Base-by-base conservation (phyloP, 2,888 invertebrate genomes). In the Galerucella calmariensis region DNA sequence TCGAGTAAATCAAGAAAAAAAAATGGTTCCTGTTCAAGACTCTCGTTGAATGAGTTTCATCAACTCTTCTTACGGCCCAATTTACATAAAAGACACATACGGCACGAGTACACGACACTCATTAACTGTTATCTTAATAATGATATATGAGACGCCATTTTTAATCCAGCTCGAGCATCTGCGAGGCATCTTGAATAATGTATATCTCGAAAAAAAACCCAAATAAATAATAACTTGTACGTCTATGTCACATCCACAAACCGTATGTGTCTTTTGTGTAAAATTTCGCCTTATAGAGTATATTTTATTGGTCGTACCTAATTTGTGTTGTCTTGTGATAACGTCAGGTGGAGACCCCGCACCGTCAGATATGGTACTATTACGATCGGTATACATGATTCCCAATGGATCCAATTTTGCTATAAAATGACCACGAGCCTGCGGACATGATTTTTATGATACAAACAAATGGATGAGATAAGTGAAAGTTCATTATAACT, bases 351-450 rank as follows among this genome's bases (percentile, higher is more conserved):
- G 90, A 75, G 88, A 87, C 80, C 90, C 90, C 82, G 88, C 89
- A 83, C 89, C 88, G 82, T 90, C 85, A 61, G 85, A 85, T 77
- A 87, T 84, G 71, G 86, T 87, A 56, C 85, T 86, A 27, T 81
- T 84, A 75, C 90, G 83, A 80, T 87, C 87, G 85, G 92, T 91
- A 89, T 92, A 92, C 89, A 91, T 94, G 90, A 98, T 96, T 90
- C 94, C 95, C 88, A 98, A 92, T 82, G 98, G 97, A 90, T 98
- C 97, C 91, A 97, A 90, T 87, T 94, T 94, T 82, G 97, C 95
- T 85, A 95, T 94, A 90, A 96, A 93, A 91, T 97, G 97, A 86
- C 97, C 97, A 89, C 97, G 94, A 88, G 95, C 94, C 96, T 97
- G 84, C 73, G 76, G 72, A 53, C 75, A 75, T 63, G n/a, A 53